These are phyloP conservation scores for Paguma larvata DNA, from an alignment of 2,797 vertebrate species.

Conservation along the genomic window DNA sequence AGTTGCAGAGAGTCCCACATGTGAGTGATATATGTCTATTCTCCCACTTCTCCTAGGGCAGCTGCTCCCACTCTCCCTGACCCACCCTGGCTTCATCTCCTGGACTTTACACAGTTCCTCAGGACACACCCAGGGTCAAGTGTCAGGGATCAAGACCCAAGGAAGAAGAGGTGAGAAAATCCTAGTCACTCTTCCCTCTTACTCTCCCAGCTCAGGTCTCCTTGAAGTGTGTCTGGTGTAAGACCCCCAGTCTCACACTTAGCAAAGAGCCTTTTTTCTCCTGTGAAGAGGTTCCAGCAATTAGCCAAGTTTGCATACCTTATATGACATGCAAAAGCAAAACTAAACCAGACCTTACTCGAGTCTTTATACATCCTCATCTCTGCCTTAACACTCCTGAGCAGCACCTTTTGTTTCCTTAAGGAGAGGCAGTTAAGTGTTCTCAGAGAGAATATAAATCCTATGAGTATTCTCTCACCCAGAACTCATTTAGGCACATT, in stretches of 20 bases:
- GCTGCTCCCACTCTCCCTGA: rapidly evolving
- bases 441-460: neutral
- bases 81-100: neutral
- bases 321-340: constrained; percentile 5
- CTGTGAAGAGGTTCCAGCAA: neutral
- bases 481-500: neutral
- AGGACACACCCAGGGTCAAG: neutral
- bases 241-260: neutral
- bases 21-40: neutral
- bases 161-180: neutral
- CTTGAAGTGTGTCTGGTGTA: neutral
- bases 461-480: neutral
- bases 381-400: neutral
- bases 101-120: neutral
- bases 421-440: neutral
- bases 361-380: neutral
- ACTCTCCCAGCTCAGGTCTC: neutral
- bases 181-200: neutral
- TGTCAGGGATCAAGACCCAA: neutral
- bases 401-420: neutral
- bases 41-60: neutral
- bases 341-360: neutral
- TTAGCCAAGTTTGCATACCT: neutral
- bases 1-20: too few species aligned
- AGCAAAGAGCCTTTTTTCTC: neutral